These are phyloP conservation scores for Linnaemya vulpina DNA, from an alignment of 2,888 invertebrate species.

Conservation along the genomic window DNA sequence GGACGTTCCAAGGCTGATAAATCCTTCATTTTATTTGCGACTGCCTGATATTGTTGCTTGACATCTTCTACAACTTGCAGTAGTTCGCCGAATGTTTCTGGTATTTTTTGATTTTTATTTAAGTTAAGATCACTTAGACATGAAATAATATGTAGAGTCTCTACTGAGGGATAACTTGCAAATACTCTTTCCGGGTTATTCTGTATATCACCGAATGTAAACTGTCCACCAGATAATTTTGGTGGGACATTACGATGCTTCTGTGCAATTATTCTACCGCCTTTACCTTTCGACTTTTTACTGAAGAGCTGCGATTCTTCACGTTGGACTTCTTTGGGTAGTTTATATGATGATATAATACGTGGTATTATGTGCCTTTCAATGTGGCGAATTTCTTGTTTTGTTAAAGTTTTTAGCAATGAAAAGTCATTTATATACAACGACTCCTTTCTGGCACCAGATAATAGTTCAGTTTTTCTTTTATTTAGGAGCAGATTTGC, in stretches of 20 bases:
- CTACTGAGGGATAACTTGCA: slow-evolving; percentile 73
- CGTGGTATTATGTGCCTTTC: slow-evolving; percentile 76
- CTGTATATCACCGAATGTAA: slow-evolving; percentile 73
- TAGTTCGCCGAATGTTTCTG: slow-evolving; percentile 73
- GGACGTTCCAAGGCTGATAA: slow-evolving; percentile 27
- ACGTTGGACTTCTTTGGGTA: slow-evolving; percentile 73
- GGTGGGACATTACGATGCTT: neutral
- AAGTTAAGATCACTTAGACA: neutral
- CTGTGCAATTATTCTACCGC: slow-evolving; percentile 64
- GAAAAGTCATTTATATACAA: slow-evolving; percentile 63
- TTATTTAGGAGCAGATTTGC: neutral
- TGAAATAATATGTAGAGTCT: neutral
- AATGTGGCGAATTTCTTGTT: slow-evolving; percentile 72
- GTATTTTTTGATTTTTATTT: slow-evolving; percentile 23
- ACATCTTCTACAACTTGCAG: slow-evolving; percentile 69
- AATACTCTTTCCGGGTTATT: slow-evolving; percentile 77
- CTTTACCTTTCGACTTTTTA: slow-evolving; percentile 66
- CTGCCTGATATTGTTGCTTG: slow-evolving; percentile 58
- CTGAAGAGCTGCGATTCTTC: slow-evolving; percentile 54
- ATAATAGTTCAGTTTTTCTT: neutral
- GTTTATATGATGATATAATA: slow-evolving; percentile 78
- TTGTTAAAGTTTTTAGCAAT: slow-evolving; percentile 50
- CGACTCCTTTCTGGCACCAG: neutral
- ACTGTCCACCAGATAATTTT: slow-evolving; percentile 29
- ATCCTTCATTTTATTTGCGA: neutral